Evolutionary conservation across 2,888 invertebrate genomes (phyloP).

Genomic region (Metallyticus violacea): DNA sequence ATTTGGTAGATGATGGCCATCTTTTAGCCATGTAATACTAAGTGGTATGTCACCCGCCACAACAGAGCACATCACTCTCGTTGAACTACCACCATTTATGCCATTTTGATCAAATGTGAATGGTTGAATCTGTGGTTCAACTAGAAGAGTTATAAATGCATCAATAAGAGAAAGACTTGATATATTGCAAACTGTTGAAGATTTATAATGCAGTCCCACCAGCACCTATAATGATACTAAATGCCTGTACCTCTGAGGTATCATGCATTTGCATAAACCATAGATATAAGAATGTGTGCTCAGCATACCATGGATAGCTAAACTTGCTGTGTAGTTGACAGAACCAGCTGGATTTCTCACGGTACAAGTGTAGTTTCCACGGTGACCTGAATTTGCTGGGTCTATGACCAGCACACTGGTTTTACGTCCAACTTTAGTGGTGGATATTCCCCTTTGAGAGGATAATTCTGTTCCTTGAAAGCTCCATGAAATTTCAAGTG

Average conservation of each 20-base stretch:
- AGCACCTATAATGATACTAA: neutral
- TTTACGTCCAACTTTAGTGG: slow-evolving; percentile 49
- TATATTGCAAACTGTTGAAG: neutral
- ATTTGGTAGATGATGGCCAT: slow-evolving; percentile 41
- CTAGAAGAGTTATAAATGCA: slow-evolving; percentile 38
- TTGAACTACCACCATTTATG: slow-evolving; percentile 52
- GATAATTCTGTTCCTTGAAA: slow-evolving; percentile 50
- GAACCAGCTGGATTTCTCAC: slow-evolving; percentile 43
- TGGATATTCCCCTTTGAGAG: slow-evolving; percentile 42
- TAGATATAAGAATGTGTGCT: neutral
- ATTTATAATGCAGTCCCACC: neutral
- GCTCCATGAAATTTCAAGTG: slow-evolving; percentile 55
- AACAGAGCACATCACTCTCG: slow-evolving; percentile 48
- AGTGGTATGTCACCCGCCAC: slow-evolving; percentile 42
- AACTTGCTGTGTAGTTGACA: slow-evolving; percentile 40
- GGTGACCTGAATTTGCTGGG: slow-evolving; percentile 38
- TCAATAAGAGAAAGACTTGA: neutral
- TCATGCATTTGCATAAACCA: slow-evolving; percentile 12
- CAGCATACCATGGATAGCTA: slow-evolving; percentile 27
- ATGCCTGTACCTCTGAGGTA: neutral
- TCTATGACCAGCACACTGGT: slow-evolving; percentile 51
- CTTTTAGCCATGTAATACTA: slow-evolving; percentile 48
- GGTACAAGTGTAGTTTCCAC: slow-evolving; percentile 46
- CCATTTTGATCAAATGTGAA: slow-evolving; percentile 51
- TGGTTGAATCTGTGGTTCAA: slow-evolving; percentile 53